Conservation (phyloP, 64 coral and sea anemone genomes). For the Actinia equina region DNA sequence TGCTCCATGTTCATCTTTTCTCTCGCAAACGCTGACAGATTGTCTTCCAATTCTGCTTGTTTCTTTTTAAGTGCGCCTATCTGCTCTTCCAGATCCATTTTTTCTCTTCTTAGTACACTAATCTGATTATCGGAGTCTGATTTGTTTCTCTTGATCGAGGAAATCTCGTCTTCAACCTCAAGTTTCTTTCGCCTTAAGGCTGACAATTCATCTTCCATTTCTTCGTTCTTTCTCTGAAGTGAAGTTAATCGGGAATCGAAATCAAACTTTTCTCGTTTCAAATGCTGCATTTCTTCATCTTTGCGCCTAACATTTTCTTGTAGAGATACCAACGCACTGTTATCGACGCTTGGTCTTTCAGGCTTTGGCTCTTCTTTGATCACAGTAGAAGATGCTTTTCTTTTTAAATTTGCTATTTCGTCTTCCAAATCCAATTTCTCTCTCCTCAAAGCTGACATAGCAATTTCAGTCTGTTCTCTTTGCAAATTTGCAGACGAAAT, state of each 20-base stretch:
- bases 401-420: conserved; percentile 62
- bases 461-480: conserved; percentile 67
- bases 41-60: conserved; percentile 56
- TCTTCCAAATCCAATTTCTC: conserved; percentile 78
- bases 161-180: conserved; percentile 91
- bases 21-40: conserved; percentile 56
- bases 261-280: conserved; percentile 75
- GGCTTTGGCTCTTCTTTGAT: not conserved
- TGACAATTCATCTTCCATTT: conserved; percentile 79
- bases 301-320: conserved; percentile 56
- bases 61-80: conserved; percentile 56
- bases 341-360: conserved; percentile 24
- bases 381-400: not conserved
- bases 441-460: conserved; percentile 57
- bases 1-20: conserved; percentile 73
- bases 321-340: conserved; percentile 38
- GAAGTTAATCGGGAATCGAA: conserved; percentile 54
- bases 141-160: conserved; percentile 86
- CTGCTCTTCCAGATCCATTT: conserved; percentile 60
- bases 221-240: conserved; percentile 74
- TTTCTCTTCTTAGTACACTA: conserved; percentile 53
- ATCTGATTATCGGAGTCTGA: conserved; percentile 82
- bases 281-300: conserved; percentile 49
- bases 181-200: conserved; percentile 69
- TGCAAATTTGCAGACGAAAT: conserved; percentile 58